Evolutionary conservation across 2,113 vertebrate species (phyloP), one percentile per base, ranked within the genome.

Genomic region (Alectura lathami): DNA sequence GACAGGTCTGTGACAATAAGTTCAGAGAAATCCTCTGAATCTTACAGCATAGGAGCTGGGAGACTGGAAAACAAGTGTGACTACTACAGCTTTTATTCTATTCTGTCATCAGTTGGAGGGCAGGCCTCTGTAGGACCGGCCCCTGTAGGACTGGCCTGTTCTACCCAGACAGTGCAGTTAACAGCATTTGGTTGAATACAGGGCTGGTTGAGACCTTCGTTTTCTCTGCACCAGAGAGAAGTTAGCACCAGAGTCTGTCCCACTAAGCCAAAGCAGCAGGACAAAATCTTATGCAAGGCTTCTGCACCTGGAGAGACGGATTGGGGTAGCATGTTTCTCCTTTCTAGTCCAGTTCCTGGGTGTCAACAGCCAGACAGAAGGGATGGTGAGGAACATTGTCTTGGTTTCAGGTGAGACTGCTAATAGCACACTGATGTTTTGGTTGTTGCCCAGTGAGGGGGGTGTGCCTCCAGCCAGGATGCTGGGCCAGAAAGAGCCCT

Each of bases 1-100:
- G 69, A 64, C 51, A 76, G 22, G 13, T 83, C 79, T 63, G 4
- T 63, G 64, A 70, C 54, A 89, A 2, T 57, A 86, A 91, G 30
- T 86, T 93, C 77, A 91, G 62, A 91, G 53, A 83, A 89, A 79
- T 56, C 79, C 38, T 83, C 50, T 87, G 45, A 91, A 88, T 85
- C n/a, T 81, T 84, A 68, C 27, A 60, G 72, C 3, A 2, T 13
- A 64, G 43, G 36, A 88, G 62, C 27, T 63, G 29, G 11, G 51
- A 17, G 53, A 86, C 36, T 70, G n/a, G 23, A 82, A 93, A 83
- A 88, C 11, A 89, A 80, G 75, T 53, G 11, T 13, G 51, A 51
- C 17, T 13, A n/a, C 63, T 85, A 30, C 32, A 60, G 54, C 14
- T 78, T 86, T 89, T 74, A 32, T 48, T 68, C 43, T 82, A n/a